These are phyloP conservation scores for Drosophila demipolita DNA, from an alignment of 2,888 invertebrate genomes.

Conservation along the genomic window DNA sequence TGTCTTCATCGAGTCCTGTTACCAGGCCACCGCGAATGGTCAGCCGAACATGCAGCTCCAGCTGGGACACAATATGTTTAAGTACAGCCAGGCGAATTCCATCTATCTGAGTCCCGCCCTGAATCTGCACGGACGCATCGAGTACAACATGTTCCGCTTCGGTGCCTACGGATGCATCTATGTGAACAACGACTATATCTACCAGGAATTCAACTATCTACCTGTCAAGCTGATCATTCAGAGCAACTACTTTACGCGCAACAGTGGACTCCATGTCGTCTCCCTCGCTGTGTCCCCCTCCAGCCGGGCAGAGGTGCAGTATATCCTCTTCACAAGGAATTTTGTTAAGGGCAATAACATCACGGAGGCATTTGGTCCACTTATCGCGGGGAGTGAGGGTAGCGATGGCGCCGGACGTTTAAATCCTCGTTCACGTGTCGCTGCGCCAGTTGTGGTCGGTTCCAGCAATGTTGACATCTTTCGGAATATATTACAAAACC, in stretches of 20 bases:
- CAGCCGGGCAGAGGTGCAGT: conserved; percentile 92
- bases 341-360: conserved; percentile 94
- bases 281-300: conserved; percentile 95
- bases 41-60: conserved; percentile 88
- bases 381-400: conserved; percentile 84
- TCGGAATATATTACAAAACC: conserved; percentile 96
- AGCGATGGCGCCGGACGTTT: conserved; percentile 87
- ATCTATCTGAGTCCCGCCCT: conserved; percentile 93
- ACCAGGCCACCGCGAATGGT: conserved; percentile 85
- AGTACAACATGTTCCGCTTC: conserved; percentile 94
- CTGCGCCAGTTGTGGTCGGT: conserved; percentile 96
- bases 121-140: conserved; percentile 91
- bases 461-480: conserved; percentile 95
- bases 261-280: conserved; percentile 94
- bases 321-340: conserved; percentile 94
- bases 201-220: conserved; percentile 92
- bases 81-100: conserved; percentile 90
- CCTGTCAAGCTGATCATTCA: conserved; percentile 90
- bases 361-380: conserved; percentile 92
- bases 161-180: conserved; percentile 93
- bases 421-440: conserved; percentile 95
- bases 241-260: conserved; percentile 95
- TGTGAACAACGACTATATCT: conserved; percentile 90
- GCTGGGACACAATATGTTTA: conserved; percentile 94
- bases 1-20: conserved; percentile 93